A percentile compares a stretch with the other conserved stretches of the same genome.
Evolutionary conservation across 2,797 vertebrate genomes (phyloP).

Genomic region (Tamandua tetradactyla): DNA sequence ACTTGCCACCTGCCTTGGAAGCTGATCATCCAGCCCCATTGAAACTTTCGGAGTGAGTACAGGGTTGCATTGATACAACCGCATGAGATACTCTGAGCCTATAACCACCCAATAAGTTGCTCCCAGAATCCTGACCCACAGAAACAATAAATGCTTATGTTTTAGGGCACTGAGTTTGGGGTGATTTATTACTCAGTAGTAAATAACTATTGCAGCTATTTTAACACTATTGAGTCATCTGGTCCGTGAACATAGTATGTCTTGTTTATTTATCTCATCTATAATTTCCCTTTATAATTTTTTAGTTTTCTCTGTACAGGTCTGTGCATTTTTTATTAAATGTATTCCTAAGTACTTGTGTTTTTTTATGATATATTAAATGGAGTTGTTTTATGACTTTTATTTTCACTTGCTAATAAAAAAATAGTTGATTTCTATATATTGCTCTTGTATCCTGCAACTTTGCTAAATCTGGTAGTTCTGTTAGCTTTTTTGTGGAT

Average conservation of each 20-base stretch:
- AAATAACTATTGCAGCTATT: not conserved
- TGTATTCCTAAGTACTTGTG: constrained; percentile 5
- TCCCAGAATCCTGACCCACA: not conserved
- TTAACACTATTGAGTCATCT: not conserved
- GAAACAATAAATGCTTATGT: not conserved
- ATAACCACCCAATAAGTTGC: not conserved
- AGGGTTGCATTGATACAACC: not conserved
- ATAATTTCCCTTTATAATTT: not conserved
- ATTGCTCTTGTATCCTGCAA: not conserved
- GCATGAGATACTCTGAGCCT: not conserved
- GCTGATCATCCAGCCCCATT: not conserved
- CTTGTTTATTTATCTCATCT: not conserved
- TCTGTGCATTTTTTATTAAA: not conserved
- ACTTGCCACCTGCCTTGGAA: not conserved
- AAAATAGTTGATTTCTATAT: not conserved
- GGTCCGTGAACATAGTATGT: not conserved
- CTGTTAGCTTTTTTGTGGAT: constrained; percentile 5
- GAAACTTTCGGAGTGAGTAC: not conserved
- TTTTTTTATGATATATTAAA: constrained; percentile 21
- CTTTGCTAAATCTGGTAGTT: not conserved
- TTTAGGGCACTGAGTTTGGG: not conserved
- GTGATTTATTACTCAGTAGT: not conserved
- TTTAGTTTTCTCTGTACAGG: not conserved
- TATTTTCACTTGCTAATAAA: not conserved
- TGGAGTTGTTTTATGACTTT: constrained; percentile 47